phyloP scores from a whole-genome alignment of 2,113 vertebrate genomes.

The Nyctereutes procyonoides region DNA sequence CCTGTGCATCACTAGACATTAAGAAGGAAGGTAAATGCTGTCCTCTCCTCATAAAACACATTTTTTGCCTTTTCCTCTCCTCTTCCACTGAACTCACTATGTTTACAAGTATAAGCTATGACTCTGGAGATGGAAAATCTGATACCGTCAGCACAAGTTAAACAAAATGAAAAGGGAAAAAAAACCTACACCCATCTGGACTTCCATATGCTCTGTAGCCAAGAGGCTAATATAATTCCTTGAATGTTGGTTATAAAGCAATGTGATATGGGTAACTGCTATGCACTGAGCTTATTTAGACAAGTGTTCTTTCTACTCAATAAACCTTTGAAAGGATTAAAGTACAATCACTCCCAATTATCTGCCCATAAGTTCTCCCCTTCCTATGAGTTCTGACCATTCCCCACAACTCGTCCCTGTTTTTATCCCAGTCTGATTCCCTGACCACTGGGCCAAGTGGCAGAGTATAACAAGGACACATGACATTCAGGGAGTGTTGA shows the following conservation, averaged over 20 bases:
- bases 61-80: slow-evolving; percentile 2
- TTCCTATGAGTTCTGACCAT: slow-evolving; percentile 46
- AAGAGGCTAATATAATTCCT: slow-evolving; percentile 75
- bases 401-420: neutral
- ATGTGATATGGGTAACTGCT: slow-evolving; percentile 64
- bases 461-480: neutral
- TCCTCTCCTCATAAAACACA: slow-evolving; percentile 39
- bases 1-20: neutral
- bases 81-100: slow-evolving; percentile 31
- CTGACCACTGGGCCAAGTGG: neutral
- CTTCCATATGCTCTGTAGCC: slow-evolving; percentile 77
- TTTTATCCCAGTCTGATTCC: slow-evolving; percentile 11
- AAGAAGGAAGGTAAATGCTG: slow-evolving; percentile 59
- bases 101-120: slow-evolving; percentile 65
- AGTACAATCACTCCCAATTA: slow-evolving; percentile 65
- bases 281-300: slow-evolving; percentile 52
- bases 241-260: slow-evolving; percentile 77
- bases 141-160: slow-evolving; percentile 70
- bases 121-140: slow-evolving; percentile 67
- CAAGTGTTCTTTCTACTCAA: slow-evolving; percentile 75
- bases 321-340: slow-evolving; percentile 75
- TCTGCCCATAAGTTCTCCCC: neutral
- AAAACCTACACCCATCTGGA: slow-evolving; percentile 69
- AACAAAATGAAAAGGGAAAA: slow-evolving; percentile 65
- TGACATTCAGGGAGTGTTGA: neutral